Evolutionary conservation across 2,797 vertebrate species (phyloP).

Genomic region (Protonibea diacanthus): DNA sequence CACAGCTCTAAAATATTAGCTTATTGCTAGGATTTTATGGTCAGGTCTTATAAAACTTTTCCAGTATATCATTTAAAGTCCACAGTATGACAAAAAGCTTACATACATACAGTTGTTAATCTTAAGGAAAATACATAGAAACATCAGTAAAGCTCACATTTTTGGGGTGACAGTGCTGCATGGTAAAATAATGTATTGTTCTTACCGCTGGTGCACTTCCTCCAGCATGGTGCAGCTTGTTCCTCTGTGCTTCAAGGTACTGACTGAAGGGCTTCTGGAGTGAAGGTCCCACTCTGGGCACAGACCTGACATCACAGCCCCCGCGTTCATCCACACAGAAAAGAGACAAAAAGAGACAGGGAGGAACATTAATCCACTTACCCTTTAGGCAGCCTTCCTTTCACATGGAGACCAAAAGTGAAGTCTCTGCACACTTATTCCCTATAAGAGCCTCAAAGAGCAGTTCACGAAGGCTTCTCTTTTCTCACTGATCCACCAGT

Average conservation of each 20-base stretch:
- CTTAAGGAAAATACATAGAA: background rate
- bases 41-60: background rate
- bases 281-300: conserved; percentile 94
- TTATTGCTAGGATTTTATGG: background rate
- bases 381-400: conserved; percentile 39
- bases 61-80: background rate
- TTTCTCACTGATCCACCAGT: conserved; percentile 45
- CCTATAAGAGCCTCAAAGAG: conserved; percentile 16
- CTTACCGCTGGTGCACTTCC: conserved; percentile 90
- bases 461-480: conserved; percentile 21
- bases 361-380: conserved; percentile 67
- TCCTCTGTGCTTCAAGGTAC: conserved; percentile 96
- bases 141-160: background rate
- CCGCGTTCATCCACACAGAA: conserved; percentile 44
- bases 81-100: background rate
- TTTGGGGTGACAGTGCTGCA: background rate
- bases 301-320: conserved; percentile 82
- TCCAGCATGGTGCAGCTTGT: conserved; percentile 93
- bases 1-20: background rate
- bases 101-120: background rate
- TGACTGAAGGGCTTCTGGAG: conserved; percentile 98
- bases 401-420: conserved; percentile 11
- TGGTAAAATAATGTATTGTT: conserved; percentile 6
- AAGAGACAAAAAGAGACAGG: conserved; percentile 21
- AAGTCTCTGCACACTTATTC: conserved; percentile 8